Evolutionary conservation across 2,888 invertebrate species (phyloP), one percentile per base, ranked within the genome.

Genomic region (Bedellia somnulentella): DNA sequence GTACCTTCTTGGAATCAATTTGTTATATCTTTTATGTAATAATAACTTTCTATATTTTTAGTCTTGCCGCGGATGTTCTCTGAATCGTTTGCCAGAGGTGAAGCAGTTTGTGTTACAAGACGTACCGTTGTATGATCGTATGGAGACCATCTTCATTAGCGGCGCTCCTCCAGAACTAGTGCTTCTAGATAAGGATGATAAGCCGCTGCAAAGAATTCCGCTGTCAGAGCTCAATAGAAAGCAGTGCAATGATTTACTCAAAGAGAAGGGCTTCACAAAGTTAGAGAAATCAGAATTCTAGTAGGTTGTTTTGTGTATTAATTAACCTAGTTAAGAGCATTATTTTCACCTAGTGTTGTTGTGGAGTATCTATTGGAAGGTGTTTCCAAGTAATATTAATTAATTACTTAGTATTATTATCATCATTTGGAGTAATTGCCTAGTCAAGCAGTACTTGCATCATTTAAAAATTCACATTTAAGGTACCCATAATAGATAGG

Each of bases 61-160:
- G 86, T 85, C 81, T 44, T 87, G 86, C 54, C 70, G 81, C 42
- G 85, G 86, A 26, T 86, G 86, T 48, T 79, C 80, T 2, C 51
- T 87, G 32, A 85, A 85, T 44, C 70, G 84, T 32, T 61, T 85
- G 23, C 79, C 80, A 1, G 82, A 86, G 45, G 81, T 86, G 5
- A 84, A 82, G 48, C 54, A 66, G 32, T 87, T 86, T 44, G 78
- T 86, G 11, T 80, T 81, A 55, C 76, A 84, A 31, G 87, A 87
- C 46, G 62, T 86, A n/a, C 83, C 83, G 1, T 57, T 62, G 21
- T 86, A 84, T 41, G 70, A 79, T 1, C 57, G 73, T 22, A 58
- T 84, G 18, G 80, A 80, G 38, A 86, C 85, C 41, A 81, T 81
- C 43, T 83, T 81, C 44, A 85, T 86, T 38, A 75, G 64, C 11